A percentile compares a stretch with the other conserved stretches of the same genome.
These are phyloP conservation scores for Metaphire vulgaris DNA, from an alignment of 1,140 invertebrate species.

Conservation along the genomic window DNA sequence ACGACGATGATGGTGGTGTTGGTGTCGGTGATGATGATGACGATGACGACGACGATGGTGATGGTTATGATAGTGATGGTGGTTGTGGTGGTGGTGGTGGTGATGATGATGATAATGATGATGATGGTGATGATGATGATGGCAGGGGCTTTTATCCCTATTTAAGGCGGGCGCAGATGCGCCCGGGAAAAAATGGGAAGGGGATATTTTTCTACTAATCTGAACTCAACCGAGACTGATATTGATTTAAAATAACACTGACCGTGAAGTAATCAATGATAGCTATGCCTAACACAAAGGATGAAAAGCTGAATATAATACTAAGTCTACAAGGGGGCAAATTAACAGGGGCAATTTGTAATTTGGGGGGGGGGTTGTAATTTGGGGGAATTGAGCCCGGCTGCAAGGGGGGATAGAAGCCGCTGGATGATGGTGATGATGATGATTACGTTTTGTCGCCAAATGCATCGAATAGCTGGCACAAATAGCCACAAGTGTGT, in stretches of 20 bases:
- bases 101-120: conserved; percentile 10
- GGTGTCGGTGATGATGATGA: conserved; percentile 6
- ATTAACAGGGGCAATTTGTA: no score
- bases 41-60: conserved; percentile 14
- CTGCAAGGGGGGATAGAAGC: no score
- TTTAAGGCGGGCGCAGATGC: no score
- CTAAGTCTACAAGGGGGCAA: no score
- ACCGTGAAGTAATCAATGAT: neutral
- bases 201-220: neutral
- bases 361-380: no score
- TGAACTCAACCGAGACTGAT: neutral
- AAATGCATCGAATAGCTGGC: no score
- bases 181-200: no score
- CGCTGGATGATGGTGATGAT: no score
- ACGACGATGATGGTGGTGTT: conserved; percentile 3
- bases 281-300: neutral
- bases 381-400: no score
- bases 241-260: neutral
- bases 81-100: neutral
- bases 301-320: neutral
- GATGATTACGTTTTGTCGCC: no score
- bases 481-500: no score
- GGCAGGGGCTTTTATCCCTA: no score
- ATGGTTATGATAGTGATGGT: neutral
- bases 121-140: conserved; percentile 10